phyloP scores from a whole-genome alignment of 2,888 invertebrate species.

The Cryptops parisi region DNA sequence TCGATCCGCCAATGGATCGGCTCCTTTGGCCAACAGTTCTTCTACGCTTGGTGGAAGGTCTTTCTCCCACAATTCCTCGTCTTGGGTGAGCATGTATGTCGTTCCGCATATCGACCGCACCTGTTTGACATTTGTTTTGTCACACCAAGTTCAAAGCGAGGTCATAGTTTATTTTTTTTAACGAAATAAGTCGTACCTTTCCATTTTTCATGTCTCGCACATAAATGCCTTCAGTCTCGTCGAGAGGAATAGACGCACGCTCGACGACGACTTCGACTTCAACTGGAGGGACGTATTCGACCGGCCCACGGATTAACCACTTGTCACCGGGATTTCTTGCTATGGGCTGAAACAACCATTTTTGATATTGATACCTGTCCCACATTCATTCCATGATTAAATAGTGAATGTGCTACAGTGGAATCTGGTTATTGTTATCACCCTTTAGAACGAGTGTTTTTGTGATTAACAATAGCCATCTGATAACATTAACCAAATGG shows the following conservation, averaged over 20 bases:
- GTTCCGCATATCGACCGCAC: slow-evolving; percentile 34
- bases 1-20: slow-evolving; percentile 37
- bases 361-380: neutral
- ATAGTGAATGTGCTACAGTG: too few relatives aligned
- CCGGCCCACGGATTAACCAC: slow-evolving; percentile 39
- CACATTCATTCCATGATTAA: neutral
- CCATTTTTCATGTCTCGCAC: slow-evolving; percentile 34
- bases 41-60: slow-evolving; percentile 33
- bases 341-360: slow-evolving; percentile 22
- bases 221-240: slow-evolving; percentile 39
- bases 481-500: too few relatives aligned
- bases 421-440: too few relatives aligned
- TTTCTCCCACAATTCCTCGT: slow-evolving; percentile 28
- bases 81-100: slow-evolving; percentile 38
- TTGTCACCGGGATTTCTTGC: slow-evolving; percentile 35
- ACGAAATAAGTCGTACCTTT: slow-evolving; percentile 19
- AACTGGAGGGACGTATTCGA: slow-evolving; percentile 37
- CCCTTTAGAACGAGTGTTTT: too few relatives aligned
- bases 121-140: slow-evolving; percentile 20
- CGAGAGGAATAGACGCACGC: slow-evolving; percentile 35
- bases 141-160: neutral
- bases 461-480: too few relatives aligned
- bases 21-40: slow-evolving; percentile 23
- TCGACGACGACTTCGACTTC: slow-evolving; percentile 36
- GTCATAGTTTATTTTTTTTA: neutral